Evolutionary conservation across 2,113 vertebrate species (phyloP), one percentile per base, ranked within the genome.

Genomic region (Saccopteryx bilineata): DNA sequence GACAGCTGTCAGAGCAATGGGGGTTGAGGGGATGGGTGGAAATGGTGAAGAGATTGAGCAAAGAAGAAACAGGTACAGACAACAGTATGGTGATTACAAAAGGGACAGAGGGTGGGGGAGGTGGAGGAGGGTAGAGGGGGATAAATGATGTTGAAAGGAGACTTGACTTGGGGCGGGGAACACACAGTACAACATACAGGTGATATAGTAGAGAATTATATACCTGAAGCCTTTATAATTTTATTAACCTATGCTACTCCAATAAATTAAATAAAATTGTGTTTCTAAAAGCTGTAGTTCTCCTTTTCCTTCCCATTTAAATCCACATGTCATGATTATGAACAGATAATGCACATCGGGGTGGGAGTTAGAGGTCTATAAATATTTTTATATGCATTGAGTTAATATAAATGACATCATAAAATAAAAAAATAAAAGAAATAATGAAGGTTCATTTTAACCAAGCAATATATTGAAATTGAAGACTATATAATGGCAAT

Each of bases 321-420:
- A 61, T 69, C 31, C 19, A 79, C 63, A 78, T 4, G 2, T 60
- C 56, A 72, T 61, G 61, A 61, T 66, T 76, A 66, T 50, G 39
- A 91, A 81, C 14, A 66, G 80, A 24, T 52, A 50, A 65, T 28
- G 4, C 31, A n/a, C 46, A 2, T 17, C 17, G 93, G 0, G 28
- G 39, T 15, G 10, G 72, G 7, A 46, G 72, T 26, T 18, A 31
- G 12, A 28, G 11, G 13, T 17, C 2, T 50, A 61, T 52, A 66
- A 80, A 82, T 81, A 88, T 78, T 72, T 87, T 68, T 80, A 79
- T n/a, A 58, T 76, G 7, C 31, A 76, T 66, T 83, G 31, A 79
- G 60, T 72, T 83, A 68, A 46, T 21, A 28, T 71, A 85, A 93
- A 76, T 74, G 15, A 69, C 48, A 75, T 50, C 14, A 71, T 39